A percentile compares a stretch with the other conserved stretches of the same genome.
Conservation (phyloP, 1,140 invertebrate genomes). For the Euwallacea similis region DNA sequence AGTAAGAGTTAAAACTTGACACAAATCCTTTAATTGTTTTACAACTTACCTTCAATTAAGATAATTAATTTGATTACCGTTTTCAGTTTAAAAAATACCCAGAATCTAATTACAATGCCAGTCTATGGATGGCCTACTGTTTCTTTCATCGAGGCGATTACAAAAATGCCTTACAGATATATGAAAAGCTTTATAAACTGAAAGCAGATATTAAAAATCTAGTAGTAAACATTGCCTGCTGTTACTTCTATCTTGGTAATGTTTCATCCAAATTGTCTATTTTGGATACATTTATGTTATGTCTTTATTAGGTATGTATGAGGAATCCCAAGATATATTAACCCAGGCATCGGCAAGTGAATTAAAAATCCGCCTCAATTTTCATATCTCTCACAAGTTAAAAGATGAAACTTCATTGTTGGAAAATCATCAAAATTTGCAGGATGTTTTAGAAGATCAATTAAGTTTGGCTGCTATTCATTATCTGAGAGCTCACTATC, state of each 20-base stretch:
- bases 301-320: slow-evolving; percentile 60
- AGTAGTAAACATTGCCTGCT: slow-evolving; percentile 84
- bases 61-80: background rate
- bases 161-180: slow-evolving; percentile 79
- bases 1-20: background rate
- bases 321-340: slow-evolving; percentile 67
- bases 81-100: slow-evolving; percentile 50
- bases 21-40: background rate
- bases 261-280: background rate
- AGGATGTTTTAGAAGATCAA: slow-evolving; percentile 92
- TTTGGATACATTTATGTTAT: background rate
- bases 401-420: slow-evolving; percentile 83
- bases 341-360: slow-evolving; percentile 62
- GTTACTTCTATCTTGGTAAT: slow-evolving; percentile 89
- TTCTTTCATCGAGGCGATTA: slow-evolving; percentile 95
- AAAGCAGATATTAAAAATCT: slow-evolving; percentile 59
- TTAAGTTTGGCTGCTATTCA: slow-evolving; percentile 95
- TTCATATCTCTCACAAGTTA: slow-evolving; percentile 93
- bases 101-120: slow-evolving; percentile 52
- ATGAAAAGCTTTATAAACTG: slow-evolving; percentile 57
- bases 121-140: slow-evolving; percentile 92
- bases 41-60: background rate
- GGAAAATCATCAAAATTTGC: slow-evolving; percentile 79
- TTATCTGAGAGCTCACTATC: slow-evolving; percentile 93
- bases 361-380: slow-evolving; percentile 80